These are phyloP conservation scores for Doris montereyensis DNA, from an alignment of 2,888 invertebrate species.

Conservation along the genomic window DNA sequence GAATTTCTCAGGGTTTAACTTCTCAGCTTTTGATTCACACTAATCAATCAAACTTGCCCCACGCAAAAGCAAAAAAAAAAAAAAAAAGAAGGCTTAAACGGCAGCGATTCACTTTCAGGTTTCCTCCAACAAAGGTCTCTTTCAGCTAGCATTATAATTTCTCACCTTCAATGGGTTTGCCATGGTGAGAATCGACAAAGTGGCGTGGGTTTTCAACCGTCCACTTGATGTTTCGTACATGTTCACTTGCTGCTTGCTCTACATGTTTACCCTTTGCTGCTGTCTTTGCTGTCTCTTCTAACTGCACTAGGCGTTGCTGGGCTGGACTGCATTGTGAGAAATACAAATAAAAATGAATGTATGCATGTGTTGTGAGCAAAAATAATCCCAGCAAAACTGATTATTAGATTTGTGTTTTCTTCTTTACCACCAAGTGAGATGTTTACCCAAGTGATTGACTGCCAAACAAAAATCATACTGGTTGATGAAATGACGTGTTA, in stretches of 20 bases:
- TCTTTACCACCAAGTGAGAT: too few relatives aligned
- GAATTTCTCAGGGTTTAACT: too few relatives aligned
- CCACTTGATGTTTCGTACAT: constrained; percentile 91
- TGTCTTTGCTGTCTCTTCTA: constrained; percentile 91
- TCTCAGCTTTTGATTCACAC: too few relatives aligned
- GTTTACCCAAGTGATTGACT: too few relatives aligned
- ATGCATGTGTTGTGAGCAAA: neutral
- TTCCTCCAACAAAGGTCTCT: too few relatives aligned
- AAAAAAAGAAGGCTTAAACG: too few relatives aligned
- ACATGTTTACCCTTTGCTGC: constrained; percentile 85
- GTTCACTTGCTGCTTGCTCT: constrained; percentile 73
- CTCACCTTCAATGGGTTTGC: constrained; percentile 84
- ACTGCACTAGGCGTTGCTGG: constrained; percentile 79
- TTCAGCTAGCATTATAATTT: too few relatives aligned
- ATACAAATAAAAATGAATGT: neutral
- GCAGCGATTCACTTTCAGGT: too few relatives aligned
- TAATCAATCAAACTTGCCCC: too few relatives aligned
- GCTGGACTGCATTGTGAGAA: constrained; percentile 68
- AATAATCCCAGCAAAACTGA: neutral
- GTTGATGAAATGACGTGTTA: too few relatives aligned
- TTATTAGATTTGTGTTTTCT: neutral
- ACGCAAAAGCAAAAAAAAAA: too few relatives aligned
- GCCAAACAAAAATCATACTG: too few relatives aligned
- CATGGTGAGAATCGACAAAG: constrained; percentile 87
- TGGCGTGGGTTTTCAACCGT: constrained; percentile 86